These are phyloP conservation scores for Corydoras sp. DNA, from an alignment of 2,113 vertebrate species.

Conservation along the genomic window DNA sequence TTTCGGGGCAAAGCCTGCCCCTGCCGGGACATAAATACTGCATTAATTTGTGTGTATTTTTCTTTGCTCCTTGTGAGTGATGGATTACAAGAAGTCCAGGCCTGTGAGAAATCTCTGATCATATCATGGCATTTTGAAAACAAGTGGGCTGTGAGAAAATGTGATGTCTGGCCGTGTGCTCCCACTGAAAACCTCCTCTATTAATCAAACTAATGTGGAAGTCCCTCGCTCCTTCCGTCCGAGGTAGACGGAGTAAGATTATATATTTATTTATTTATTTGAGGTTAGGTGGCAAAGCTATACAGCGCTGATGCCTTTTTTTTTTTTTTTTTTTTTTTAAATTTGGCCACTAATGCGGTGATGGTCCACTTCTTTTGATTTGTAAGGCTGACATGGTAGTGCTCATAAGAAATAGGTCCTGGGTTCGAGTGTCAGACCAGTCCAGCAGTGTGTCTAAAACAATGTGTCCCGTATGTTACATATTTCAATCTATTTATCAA, in stretches of 20 bases:
- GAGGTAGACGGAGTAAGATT: constrained; percentile 20
- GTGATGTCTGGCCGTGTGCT: constrained; percentile 34
- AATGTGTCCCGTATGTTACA: too few species aligned
- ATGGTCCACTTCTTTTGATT: too few species aligned
- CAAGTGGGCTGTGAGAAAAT: constrained; percentile 45
- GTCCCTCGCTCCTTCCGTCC: constrained; percentile 34
- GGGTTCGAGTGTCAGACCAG: too few species aligned
- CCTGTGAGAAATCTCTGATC: constrained; percentile 37
- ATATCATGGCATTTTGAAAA: constrained; percentile 42
- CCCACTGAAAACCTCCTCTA: constrained; percentile 32
- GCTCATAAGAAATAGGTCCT: too few species aligned
- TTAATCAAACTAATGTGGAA: constrained; percentile 30
- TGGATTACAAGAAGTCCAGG: constrained; percentile 38
- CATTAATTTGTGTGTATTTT: constrained; percentile 22
- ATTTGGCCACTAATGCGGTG: too few species aligned
- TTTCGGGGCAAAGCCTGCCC: constrained; percentile 7
- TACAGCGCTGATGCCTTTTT: too few species aligned
- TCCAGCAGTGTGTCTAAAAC: too few species aligned
- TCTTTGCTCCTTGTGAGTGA: constrained; percentile 26
- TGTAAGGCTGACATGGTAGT: too few species aligned
- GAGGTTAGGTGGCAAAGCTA: too few species aligned
- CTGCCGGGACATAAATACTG: constrained; percentile 26
- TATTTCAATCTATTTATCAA: too few species aligned
- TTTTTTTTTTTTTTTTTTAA: too few species aligned
- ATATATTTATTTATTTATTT: too few species aligned